Evolutionary conservation across 2,888 invertebrate species (phyloP).

Genomic region (Bugula neritina): DNA sequence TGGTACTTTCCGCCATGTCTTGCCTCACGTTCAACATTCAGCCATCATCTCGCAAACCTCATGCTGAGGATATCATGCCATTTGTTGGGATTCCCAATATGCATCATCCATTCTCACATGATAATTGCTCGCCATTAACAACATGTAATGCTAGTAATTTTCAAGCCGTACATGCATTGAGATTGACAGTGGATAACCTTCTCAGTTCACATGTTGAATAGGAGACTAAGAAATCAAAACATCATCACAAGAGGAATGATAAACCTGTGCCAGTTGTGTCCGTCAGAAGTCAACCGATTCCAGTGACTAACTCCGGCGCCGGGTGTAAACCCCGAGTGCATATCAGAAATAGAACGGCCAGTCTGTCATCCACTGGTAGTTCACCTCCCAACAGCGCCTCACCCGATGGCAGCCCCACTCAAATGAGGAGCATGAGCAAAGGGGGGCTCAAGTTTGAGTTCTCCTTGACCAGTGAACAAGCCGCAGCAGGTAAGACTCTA

Average conservation of each 20-base stretch:
- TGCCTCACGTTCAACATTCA: too few species aligned
- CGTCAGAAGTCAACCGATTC: conserved; percentile 46
- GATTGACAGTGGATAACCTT: too few species aligned
- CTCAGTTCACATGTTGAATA: too few species aligned
- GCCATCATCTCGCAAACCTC: too few species aligned
- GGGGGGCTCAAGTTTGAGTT: background rate
- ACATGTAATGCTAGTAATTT: too few species aligned
- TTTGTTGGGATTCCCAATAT: too few species aligned
- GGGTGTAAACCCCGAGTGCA: background rate
- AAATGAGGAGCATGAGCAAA: background rate
- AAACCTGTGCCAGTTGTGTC: conserved; percentile 62
- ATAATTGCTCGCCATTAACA: too few species aligned
- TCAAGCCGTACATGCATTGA: too few species aligned
- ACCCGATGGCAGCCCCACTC: conserved; percentile 22
- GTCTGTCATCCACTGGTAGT: conserved; percentile 17
- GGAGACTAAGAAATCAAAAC: conserved; percentile 59
- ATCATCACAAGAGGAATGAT: conserved; percentile 62
- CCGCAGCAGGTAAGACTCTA: conserved; percentile 4
- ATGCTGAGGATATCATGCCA: too few species aligned
- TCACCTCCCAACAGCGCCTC: conserved; percentile 9
- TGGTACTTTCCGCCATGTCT: too few species aligned
- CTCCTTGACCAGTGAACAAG: conserved; percentile 5
- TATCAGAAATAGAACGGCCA: background rate
- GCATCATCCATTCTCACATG: too few species aligned
- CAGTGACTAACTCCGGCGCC: background rate